Conservation (phyloP, 2,888 invertebrate species). For the Scaptomyza reducta region DNA sequence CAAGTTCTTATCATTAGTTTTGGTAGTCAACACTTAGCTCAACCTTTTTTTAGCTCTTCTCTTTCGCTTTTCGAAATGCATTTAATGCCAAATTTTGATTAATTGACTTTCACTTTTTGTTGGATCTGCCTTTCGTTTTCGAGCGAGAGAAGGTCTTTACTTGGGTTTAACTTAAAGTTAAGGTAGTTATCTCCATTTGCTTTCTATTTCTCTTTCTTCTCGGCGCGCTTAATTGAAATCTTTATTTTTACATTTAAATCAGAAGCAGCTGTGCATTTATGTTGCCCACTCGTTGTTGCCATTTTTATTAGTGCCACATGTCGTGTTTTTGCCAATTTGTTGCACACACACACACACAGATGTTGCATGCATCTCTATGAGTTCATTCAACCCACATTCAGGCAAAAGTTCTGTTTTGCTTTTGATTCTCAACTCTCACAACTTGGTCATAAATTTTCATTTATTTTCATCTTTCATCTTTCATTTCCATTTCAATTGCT, state of each 20-base stretch:
- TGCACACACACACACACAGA: slow-evolving; percentile 32
- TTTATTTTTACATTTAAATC: slow-evolving; percentile 59
- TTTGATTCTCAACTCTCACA: slow-evolving; percentile 49
- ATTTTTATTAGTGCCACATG: slow-evolving; percentile 69
- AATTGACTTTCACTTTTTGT: slow-evolving; percentile 79
- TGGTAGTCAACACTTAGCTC: too few relatives aligned
- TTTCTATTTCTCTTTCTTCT: not conserved
- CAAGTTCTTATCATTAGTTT: not conserved
- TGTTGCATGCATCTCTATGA: slow-evolving; percentile 8
- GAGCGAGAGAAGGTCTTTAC: not conserved
- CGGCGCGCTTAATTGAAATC: slow-evolving; percentile 56
- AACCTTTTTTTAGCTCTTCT: not conserved
- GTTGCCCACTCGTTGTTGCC: slow-evolving; percentile 41
- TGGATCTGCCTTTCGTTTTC: slow-evolving; percentile 60
- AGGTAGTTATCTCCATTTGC: not conserved
- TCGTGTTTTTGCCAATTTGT: slow-evolving; percentile 56
- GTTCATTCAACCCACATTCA: slow-evolving; percentile 42
- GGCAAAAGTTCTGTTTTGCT: slow-evolving; percentile 13
- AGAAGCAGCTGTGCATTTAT: slow-evolving; percentile 59
- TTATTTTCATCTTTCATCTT: slow-evolving; percentile 56
- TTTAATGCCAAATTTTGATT: slow-evolving; percentile 54
- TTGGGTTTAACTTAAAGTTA: not conserved
- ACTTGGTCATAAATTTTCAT: slow-evolving; percentile 55
- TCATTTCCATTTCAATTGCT: slow-evolving; percentile 65
- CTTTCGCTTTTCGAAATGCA: slow-evolving; percentile 4